phyloP scores from a whole-genome alignment of 2,113 vertebrate genomes.

The Leptosomus discolor region DNA sequence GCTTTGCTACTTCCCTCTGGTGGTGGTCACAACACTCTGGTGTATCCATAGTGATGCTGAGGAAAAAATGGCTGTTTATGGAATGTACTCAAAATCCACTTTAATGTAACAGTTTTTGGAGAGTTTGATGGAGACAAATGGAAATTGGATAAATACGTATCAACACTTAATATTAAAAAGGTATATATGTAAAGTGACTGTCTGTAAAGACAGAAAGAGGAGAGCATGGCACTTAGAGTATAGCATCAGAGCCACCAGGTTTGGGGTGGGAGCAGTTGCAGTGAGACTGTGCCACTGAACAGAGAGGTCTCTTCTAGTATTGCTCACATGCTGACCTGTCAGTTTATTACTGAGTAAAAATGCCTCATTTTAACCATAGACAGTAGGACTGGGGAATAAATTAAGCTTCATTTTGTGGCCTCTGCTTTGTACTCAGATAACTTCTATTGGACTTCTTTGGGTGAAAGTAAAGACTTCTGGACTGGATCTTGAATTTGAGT shows the following conservation, averaged over 20 bases:
- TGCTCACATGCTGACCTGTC: too few relatives aligned
- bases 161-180: neutral
- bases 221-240: rapidly evolving
- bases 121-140: neutral
- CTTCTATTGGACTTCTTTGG: neutral
- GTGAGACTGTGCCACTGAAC: rapidly evolving
- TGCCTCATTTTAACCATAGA: rapidly evolving
- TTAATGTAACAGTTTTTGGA: neutral
- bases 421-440: neutral
- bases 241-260: rapidly evolving
- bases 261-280: neutral
- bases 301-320: neutral
- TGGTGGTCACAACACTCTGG: neutral
- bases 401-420: neutral
- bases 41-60: neutral
- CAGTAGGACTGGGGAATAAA: neutral
- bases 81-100: neutral
- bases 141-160: neutral
- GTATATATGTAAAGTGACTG: too few relatives aligned
- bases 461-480: neutral
- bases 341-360: rapidly evolving
- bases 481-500: neutral
- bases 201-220: neutral
- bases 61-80: rapidly evolving
- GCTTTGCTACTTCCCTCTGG: neutral